phyloP scores from a whole-genome alignment of 2,888 invertebrate genomes.

The Coleophora flavipennella region DNA sequence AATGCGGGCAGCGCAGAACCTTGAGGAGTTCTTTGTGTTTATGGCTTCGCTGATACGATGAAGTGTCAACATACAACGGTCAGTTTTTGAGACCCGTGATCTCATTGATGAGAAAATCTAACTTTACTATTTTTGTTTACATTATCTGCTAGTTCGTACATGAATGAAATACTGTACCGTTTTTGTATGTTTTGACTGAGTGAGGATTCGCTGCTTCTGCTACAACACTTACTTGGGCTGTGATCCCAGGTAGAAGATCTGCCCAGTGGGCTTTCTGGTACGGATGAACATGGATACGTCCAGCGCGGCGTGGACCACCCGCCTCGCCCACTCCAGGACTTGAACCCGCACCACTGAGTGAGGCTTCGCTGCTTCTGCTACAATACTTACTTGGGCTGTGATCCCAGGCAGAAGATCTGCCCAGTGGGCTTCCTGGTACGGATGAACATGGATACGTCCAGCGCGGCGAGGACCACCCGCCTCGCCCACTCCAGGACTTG shows the following conservation, averaged over 20 bases:
- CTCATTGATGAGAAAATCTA: too few species aligned
- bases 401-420: conserved; percentile 92
- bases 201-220: conserved; percentile 81
- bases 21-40: too few species aligned
- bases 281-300: conserved; percentile 95
- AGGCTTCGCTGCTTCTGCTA: conserved; percentile 79
- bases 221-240: conserved; percentile 78
- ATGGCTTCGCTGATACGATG: too few species aligned
- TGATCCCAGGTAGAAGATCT: conserved; percentile 92
- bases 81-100: too few species aligned
- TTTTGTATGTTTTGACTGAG: too few species aligned
- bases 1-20: too few species aligned
- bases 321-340: conserved; percentile 77
- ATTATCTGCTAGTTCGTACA: too few species aligned
- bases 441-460: conserved; percentile 94
- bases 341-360: conserved; percentile 82
- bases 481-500: conserved; percentile 78
- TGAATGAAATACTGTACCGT: too few species aligned
- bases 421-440: conserved; percentile 88
- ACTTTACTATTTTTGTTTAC: too few species aligned
- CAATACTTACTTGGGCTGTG: conserved; percentile 68
- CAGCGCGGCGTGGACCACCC: conserved; percentile 84
- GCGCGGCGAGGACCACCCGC: conserved; percentile 82
- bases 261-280: conserved; percentile 86
- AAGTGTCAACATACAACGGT: too few species aligned